Conservation (phyloP, 2,113 vertebrate genomes). For the Sarotherodon lohbergeri region DNA sequence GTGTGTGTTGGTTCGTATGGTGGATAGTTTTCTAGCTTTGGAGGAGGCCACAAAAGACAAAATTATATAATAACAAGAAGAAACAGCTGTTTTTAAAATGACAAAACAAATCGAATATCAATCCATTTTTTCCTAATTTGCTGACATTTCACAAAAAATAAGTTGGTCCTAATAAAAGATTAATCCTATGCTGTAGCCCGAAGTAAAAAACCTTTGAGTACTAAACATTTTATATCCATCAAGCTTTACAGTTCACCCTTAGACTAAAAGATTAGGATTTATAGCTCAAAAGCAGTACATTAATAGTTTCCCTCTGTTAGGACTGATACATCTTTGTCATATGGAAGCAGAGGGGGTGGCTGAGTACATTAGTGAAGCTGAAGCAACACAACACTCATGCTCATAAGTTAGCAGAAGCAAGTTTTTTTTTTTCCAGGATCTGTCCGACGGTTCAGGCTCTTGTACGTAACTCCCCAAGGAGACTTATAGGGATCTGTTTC, state of each 20-base stretch:
- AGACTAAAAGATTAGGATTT: background rate
- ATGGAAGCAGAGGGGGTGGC: background rate
- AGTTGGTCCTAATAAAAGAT: background rate
- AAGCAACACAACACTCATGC: background rate
- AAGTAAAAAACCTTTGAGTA: background rate
- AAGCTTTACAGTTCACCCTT: background rate
- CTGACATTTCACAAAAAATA: background rate
- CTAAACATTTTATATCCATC: background rate
- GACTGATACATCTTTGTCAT: background rate
- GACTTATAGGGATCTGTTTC: slow-evolving; percentile 37
- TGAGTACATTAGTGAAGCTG: background rate
- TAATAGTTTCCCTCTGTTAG: background rate
- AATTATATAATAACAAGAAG: background rate
- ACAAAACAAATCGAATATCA: background rate
- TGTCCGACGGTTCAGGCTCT: slow-evolving; percentile 21
- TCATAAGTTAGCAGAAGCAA: slow-evolving; percentile 6
- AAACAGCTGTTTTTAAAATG: background rate
- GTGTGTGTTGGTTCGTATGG: background rate
- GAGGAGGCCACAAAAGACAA: background rate
- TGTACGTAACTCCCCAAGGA: slow-evolving; percentile 49
- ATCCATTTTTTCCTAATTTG: background rate
- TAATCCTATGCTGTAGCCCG: background rate
- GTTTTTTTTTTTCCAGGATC: slow-evolving; percentile 18
- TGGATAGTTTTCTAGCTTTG: background rate
- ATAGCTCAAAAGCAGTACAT: background rate